These are phyloP conservation scores for Threskiornis aethiopicus DNA, from an alignment of 2,797 vertebrate genomes.

Conservation along the genomic window DNA sequence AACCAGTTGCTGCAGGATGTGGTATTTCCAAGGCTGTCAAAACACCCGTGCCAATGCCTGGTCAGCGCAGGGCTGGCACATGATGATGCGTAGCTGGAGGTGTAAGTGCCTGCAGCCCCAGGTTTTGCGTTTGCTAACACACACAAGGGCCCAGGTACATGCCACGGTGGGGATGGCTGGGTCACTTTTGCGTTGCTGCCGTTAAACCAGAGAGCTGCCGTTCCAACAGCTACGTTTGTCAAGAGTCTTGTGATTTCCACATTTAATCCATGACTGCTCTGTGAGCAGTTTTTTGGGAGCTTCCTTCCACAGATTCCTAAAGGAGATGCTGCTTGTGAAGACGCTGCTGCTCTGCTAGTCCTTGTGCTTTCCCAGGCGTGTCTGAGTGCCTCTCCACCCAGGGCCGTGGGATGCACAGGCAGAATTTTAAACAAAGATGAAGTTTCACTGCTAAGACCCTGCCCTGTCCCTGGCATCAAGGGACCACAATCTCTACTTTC, in stretches of 20 bases:
- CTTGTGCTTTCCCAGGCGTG: neutral
- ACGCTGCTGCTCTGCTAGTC: neutral
- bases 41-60: neutral
- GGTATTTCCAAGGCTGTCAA: neutral
- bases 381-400: neutral
- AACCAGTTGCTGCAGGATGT: neutral
- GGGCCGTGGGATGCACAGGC: fast-evolving
- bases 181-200: neutral
- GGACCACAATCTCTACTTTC: no score
- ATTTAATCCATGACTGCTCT: neutral
- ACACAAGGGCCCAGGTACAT: fast-evolving
- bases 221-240: neutral
- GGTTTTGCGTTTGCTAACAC: neutral
- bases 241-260: neutral
- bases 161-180: neutral
- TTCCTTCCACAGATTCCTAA: neutral
- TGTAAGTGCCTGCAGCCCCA: neutral
- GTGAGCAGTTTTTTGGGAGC: neutral
- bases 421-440: neutral
- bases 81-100: neutral
- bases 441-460: neutral
- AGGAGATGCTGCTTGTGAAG: neutral
- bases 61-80: neutral
- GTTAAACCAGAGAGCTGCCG: neutral
- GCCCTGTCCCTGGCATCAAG: neutral